Base-by-base conservation (phyloP, 2,888 invertebrate genomes). In the Coremacera marginata region DNA sequence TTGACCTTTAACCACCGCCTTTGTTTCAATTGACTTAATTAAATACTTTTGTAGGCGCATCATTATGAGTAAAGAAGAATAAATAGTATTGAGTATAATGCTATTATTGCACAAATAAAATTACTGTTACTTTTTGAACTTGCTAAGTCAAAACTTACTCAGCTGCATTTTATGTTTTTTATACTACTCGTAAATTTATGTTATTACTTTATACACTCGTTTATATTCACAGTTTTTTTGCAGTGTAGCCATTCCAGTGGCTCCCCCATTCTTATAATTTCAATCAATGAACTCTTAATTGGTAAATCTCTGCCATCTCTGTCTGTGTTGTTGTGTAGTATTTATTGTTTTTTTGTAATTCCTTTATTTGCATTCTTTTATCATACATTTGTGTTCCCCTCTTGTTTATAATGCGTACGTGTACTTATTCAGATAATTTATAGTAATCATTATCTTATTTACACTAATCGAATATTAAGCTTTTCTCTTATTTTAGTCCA, bases 341-440 rank as follows among this genome's bases (percentile, higher is more conserved):
- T n/a, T 55, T 22, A 2, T 52, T 31, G 34, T 31, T 57, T 71
- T 44, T 57, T 71, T 71, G 44, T 27, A 60, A 14, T 22, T 60
- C 5, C n/a, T 31, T 49, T 22, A 70, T 55, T 52, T 52, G 68
- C n/a, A 44, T 52, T 76, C 67, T 27, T 37, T 44, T 62, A 68
- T 75, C 60, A 37, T 72, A 25, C 5, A 49, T 51, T 72, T n/a
- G 34, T 25, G 14, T 51, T 63, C 34, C 34, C 34, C 55, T 67
- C 57, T 75, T 68, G 16, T 75, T 68, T 14, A 72, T 63, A 7
- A 49, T 11, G 16, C 51, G 27, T 63, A 71, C 76, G 44, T 79
- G 77, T 76, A n/a, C n/a, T n/a, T n/a, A n/a, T 77, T 72, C 70
- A 78, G 70, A 76, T 75, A 80, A 78, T 79, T 81, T 79, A 78